Evolutionary conservation across 2,888 invertebrate species (phyloP), one percentile per base, ranked within the genome.

Genomic region (Acanthosepion lycidas): DNA sequence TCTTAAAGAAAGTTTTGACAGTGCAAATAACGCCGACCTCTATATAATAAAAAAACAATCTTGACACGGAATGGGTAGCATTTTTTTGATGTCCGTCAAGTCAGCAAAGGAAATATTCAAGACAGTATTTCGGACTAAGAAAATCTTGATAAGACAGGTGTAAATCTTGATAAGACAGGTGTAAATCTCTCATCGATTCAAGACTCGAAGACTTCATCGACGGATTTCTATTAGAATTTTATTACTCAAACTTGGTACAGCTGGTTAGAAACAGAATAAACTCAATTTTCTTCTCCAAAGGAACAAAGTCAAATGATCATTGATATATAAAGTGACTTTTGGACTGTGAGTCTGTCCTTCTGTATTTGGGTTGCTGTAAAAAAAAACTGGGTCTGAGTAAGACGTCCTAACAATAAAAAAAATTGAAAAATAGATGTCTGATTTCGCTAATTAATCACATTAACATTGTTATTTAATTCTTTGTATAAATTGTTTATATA

Each of bases 121-220:
- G 15, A 78, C n/a, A 15, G n/a, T 12, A 78, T 78, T n/a, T 78
- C 78, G n/a, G n/a, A n/a, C 78, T 15, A 78, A 78, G n/a, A 33
- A n/a, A 78, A 78, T 78, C 78, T 78, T 78, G 78, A n/a, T 78
- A 78, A 78, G 78, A 78, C n/a, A 78, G 33, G 78, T 33, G n/a
- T n/a, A 18, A 78, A 78, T 78, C 78, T 78, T 78, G 78, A n/a
- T 78, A 78, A 78, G 78, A 78, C n/a, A 78, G 33, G 78, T 33
- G n/a, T n/a, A 18, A 78, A 78, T 78, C 78, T 78, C 4, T 12
- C 8, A 15, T 78, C 78, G 15, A n/a, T 33, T 78, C 33, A 33
- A n/a, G 78, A 12, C 20, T n/a, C n/a, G 33, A 78, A 78, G 15
- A 15, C 33, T 33, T 15, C 18, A 33, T 78, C 78, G n/a, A 15